Evolutionary conservation across 1,140 invertebrate genomes (phyloP).

Genomic region (Drosophila sp.): DNA sequence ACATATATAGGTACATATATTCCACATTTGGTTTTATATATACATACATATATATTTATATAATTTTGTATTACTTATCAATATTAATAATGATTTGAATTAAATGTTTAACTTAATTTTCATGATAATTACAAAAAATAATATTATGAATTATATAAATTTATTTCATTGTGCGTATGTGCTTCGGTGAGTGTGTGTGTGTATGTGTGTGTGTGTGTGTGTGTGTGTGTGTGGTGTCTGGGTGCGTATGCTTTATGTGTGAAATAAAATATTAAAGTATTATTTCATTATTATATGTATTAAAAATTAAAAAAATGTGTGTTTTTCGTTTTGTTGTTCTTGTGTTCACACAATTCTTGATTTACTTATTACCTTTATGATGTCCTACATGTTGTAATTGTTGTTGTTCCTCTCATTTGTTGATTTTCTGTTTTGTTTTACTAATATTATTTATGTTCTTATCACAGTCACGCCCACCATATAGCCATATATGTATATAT

Average conservation of each 20-base stretch:
- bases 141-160: neutral
- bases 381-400: conserved; percentile 9
- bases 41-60: neutral
- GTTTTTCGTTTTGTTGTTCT: neutral
- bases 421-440: conserved; percentile 17
- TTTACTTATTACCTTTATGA: neutral
- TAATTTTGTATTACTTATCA: conserved; percentile 30
- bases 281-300: neutral
- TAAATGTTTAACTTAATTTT: neutral
- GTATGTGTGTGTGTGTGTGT: conserved; percentile 1
- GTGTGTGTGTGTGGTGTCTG: conserved; percentile 4
- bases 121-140: neutral
- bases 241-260: conserved; percentile 35
- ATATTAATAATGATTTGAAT: neutral
- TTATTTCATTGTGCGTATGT: neutral
- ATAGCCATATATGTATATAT: neutral
- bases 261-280: neutral
- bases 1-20: conserved; percentile 28
- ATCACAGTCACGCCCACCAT: conserved; percentile 11
- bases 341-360: conserved; percentile 2
- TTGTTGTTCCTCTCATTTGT: neutral
- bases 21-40: conserved; percentile 63
- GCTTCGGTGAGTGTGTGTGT: too few species aligned
- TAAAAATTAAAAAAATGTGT: conserved; percentile 1
- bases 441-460: conserved; percentile 12